Evolutionary conservation across 92 coral and sea anemone species (phyloP).

Genomic region (Pocillopora grandis): DNA sequence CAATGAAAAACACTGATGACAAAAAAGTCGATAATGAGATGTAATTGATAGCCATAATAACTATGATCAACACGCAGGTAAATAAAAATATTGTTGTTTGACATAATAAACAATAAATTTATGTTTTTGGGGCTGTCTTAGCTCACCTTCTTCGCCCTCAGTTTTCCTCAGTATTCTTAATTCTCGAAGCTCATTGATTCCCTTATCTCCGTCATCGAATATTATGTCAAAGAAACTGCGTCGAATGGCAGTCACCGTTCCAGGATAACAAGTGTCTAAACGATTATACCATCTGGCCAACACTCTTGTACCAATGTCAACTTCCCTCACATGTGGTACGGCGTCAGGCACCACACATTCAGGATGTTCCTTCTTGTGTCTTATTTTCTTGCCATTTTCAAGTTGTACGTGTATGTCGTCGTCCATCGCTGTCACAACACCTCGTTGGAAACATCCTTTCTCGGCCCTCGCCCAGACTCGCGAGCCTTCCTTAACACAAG

Average conservation of each 20-base stretch:
- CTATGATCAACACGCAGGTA: too few relatives aligned
- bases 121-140: neutral
- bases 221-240: slow-evolving; percentile 70
- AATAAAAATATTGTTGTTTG: too few relatives aligned
- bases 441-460: slow-evolving; percentile 85
- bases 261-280: slow-evolving; percentile 81
- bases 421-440: slow-evolving; percentile 82
- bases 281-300: slow-evolving; percentile 91
- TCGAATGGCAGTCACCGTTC: slow-evolving; percentile 68
- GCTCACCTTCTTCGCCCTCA: slow-evolving; percentile 63
- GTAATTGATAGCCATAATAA: too few relatives aligned
- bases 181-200: slow-evolving; percentile 75
- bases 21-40: too few relatives aligned
- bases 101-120: too few relatives aligned
- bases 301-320: slow-evolving; percentile 82
- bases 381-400: slow-evolving; percentile 83
- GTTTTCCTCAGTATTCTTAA: slow-evolving; percentile 74
- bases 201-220: slow-evolving; percentile 96
- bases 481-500: slow-evolving; percentile 77
- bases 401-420: slow-evolving; percentile 83
- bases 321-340: slow-evolving; percentile 83
- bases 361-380: slow-evolving; percentile 60
- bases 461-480: slow-evolving; percentile 94
- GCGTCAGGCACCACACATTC: slow-evolving; percentile 81
- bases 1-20: too few relatives aligned